Conservation (phyloP, 2,113 vertebrate genomes). For the Galbula dea region DNA sequence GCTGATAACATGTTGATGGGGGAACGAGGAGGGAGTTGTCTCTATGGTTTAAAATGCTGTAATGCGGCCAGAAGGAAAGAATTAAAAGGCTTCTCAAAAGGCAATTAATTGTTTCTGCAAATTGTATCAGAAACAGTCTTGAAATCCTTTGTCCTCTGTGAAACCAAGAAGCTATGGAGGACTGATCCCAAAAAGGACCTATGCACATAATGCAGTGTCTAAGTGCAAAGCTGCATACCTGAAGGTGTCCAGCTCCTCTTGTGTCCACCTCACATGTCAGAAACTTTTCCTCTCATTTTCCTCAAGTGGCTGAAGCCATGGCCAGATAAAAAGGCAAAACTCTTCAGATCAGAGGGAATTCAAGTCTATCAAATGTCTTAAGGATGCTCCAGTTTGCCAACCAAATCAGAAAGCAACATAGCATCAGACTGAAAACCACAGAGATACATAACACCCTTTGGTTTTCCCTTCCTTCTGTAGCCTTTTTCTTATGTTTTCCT, state of each 20-base stretch:
- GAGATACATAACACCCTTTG: not conserved
- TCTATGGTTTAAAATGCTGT: not conserved
- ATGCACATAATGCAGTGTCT: not conserved
- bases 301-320: not conserved
- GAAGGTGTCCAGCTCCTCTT: not conserved
- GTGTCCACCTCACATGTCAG: no score
- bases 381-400: not conserved
- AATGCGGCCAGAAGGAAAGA: not conserved
- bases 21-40: not conserved
- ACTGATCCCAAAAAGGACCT: not conserved
- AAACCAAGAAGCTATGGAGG: not conserved
- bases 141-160: not conserved
- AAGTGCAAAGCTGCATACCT: not conserved
- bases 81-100: not conserved
- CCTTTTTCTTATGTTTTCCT: not conserved
- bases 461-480: not conserved
- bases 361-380: not conserved
- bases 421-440: not conserved
- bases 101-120: not conserved
- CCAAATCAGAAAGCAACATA: not conserved
- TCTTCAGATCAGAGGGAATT: not conserved
- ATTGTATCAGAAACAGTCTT: not conserved
- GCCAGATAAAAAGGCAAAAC: no score
- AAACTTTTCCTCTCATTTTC: not conserved
- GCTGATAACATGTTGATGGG: not conserved